phyloP scores from a whole-genome alignment of 2,113 vertebrate genomes.

The Albula glossodonta region DNA sequence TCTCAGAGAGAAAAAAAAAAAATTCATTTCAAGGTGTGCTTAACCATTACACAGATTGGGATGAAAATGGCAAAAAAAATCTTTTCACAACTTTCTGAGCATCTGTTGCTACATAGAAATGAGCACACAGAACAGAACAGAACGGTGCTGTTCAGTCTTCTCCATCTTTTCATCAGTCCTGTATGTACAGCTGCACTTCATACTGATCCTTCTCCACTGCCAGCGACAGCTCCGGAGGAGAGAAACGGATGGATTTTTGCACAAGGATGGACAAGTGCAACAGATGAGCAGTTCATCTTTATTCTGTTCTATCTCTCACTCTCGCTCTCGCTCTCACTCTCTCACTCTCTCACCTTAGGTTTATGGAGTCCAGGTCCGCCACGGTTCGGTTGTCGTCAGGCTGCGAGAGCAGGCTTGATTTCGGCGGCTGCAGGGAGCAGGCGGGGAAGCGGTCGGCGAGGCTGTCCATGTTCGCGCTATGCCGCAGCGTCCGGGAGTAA shows the following conservation, averaged over 20 bases:
- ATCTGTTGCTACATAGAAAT: not conserved
- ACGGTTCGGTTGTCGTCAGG: constrained; percentile 10
- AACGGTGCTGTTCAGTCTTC: not conserved
- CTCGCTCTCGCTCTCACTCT: not conserved
- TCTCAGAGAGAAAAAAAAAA: not conserved
- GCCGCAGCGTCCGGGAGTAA: constrained; percentile 44
- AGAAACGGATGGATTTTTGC: not conserved
- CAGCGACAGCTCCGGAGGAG: not conserved
- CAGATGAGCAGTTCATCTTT: not conserved
- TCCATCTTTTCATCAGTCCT: not conserved
- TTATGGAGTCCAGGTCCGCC: constrained; percentile 44
- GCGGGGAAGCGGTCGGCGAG: constrained; percentile 57
- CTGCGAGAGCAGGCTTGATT: constrained; percentile 31
- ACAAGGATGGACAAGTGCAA: not conserved
- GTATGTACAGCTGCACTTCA: not conserved
- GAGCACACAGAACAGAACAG: not conserved
- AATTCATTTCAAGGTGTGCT: not conserved
- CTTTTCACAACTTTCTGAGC: not conserved
- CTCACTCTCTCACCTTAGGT: constrained; percentile 52
- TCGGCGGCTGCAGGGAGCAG: constrained; percentile 57
- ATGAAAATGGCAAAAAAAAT: not conserved
- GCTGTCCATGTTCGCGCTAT: constrained; percentile 52
- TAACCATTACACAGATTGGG: not conserved
- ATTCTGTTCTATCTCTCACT: too few relatives aligned
- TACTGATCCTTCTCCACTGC: not conserved